Conservation (phyloP, 2,113 vertebrate species). For the Burhinus oedicnemus region DNA sequence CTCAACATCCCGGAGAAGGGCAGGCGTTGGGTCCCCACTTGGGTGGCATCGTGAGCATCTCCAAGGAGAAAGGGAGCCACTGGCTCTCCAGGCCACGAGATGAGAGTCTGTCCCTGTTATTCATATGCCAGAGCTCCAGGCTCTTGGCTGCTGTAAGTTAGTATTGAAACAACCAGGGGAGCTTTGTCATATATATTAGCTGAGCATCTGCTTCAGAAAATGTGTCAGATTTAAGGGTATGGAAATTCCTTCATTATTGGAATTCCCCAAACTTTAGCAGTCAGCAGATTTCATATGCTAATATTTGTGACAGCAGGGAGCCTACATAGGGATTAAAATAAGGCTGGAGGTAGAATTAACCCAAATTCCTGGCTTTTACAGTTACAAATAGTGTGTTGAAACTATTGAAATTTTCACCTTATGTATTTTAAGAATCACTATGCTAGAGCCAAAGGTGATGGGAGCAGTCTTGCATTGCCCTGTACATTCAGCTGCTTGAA, state of each 20-base stretch:
- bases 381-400: neutral
- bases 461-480: neutral
- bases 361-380: neutral
- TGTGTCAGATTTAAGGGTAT: neutral
- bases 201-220: neutral
- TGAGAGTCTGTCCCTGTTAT: neutral
- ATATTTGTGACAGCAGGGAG: neutral
- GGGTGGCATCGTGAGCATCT: neutral
- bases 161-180: neutral
- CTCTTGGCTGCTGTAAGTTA: neutral
- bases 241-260: neutral
- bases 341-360: neutral
- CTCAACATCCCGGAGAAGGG: neutral
- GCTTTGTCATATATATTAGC: neutral
- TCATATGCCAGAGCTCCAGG: neutral
- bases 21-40: fast-evolving
- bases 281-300: neutral
- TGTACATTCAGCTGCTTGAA: neutral
- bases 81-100: neutral
- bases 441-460: neutral
- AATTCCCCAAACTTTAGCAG: neutral
- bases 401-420: neutral
- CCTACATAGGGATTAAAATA: neutral
- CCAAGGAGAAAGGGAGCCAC: neutral
- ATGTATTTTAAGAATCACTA: neutral